A percentile compares a stretch with the other conserved stretches of the same genome.
phyloP scores from a whole-genome alignment of 1,140 invertebrate species.

The Drosophila willistoni region DNA sequence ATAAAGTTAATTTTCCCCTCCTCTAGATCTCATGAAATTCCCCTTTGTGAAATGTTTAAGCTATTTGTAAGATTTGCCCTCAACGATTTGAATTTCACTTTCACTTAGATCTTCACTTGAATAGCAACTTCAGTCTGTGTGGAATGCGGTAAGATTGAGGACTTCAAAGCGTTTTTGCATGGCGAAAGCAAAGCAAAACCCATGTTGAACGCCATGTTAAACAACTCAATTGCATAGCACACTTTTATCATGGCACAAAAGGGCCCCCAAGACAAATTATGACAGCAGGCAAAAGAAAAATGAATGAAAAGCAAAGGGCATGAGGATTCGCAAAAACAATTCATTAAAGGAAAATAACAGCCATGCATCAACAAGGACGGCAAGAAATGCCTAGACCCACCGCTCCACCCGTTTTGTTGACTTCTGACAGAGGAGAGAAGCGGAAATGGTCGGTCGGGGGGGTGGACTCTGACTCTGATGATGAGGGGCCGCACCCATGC shows the following conservation, averaged over 20 bases:
- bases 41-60: background rate
- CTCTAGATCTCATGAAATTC: background rate
- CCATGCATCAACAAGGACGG: constrained; percentile 57
- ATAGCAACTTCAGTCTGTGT: constrained; percentile 17
- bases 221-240: constrained; percentile 71
- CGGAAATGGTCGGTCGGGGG: constrained; percentile 12
- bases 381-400: constrained; percentile 18
- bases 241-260: constrained; percentile 56
- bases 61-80: constrained; percentile 6
- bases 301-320: constrained; percentile 26
- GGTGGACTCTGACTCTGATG: background rate
- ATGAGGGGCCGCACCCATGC: constrained; percentile 30
- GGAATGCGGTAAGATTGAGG: background rate
- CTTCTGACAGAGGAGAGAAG: constrained; percentile 55
- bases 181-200: constrained; percentile 31
- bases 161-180: constrained; percentile 38
- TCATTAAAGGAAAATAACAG: constrained; percentile 72
- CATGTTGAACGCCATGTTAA: constrained; percentile 73
- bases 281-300: constrained; percentile 27
- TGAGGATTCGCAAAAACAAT: constrained; percentile 65
- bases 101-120: constrained; percentile 38
- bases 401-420: constrained; percentile 15
- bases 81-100: constrained; percentile 21
- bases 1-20: background rate
- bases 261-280: constrained; percentile 58